phyloP scores from a whole-genome alignment of 2,888 invertebrate species.

The Beris morrisii region DNA sequence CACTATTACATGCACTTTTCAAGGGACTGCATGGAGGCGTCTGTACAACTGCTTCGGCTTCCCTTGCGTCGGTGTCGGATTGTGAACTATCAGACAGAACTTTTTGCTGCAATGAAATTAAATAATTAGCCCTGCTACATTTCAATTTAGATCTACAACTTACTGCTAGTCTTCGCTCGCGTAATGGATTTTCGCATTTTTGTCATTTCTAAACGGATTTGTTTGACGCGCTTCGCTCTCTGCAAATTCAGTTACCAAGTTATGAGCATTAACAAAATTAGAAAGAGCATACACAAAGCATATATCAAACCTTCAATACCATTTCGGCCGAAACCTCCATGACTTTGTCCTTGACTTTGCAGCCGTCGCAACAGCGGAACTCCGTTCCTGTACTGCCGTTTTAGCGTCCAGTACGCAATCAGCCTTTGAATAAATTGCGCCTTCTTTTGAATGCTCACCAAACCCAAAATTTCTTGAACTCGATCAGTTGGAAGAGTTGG shows the following conservation, averaged over 20 bases:
- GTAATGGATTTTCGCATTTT: conserved; percentile 57
- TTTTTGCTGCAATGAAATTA: conserved; percentile 28
- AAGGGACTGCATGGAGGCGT: conserved; percentile 56
- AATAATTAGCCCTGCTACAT: background rate
- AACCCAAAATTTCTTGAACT: conserved; percentile 80
- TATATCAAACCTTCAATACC: conserved; percentile 60
- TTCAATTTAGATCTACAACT: background rate
- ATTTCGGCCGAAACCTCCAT: conserved; percentile 58
- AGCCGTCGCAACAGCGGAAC: conserved; percentile 88
- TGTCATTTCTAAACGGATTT: conserved; percentile 62
- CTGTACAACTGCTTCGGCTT: conserved; percentile 43
- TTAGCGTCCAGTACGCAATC: conserved; percentile 96
- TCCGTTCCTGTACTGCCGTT: conserved; percentile 91
- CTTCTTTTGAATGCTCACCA: conserved; percentile 75
- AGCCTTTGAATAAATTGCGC: conserved; percentile 85
- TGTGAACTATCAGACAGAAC: conserved; percentile 50
- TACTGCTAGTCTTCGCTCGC: conserved; percentile 41
- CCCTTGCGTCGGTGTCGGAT: conserved; percentile 51
- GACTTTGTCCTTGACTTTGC: conserved; percentile 64
- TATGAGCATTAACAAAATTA: conserved; percentile 22
- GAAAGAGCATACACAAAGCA: conserved; percentile 21
- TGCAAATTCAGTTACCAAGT: too few species aligned
- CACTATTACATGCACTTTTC: conserved; percentile 52
- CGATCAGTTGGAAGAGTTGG: conserved; percentile 90
- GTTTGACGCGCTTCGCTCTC: conserved; percentile 62